Evolutionary conservation across 2,888 invertebrate species (phyloP), one percentile per base, ranked within the genome.

Genomic region (Heliconius ethilla): DNA sequence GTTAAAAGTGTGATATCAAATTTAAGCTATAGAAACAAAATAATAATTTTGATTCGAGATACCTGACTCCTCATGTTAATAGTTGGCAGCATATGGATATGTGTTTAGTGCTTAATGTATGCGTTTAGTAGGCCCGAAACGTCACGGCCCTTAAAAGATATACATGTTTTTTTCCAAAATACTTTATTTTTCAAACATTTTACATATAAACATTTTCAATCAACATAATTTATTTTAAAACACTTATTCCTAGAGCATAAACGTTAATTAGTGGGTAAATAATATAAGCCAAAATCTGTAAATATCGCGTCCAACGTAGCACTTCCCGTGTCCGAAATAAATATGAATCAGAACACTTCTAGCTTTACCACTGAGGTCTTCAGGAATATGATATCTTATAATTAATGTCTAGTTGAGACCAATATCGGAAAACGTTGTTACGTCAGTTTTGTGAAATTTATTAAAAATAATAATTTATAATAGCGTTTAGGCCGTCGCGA

Each of bases 291-390:
- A 63, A 63, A 65, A 13, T 74, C 59, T n/a, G 25, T 29, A 74
- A 63, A 74, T 45, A 72, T 72, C 51, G 22, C 70, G 33, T 55
- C 72, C 59, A 51, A 74, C 29, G 74, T 45, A 74, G 33, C 33
- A 65, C 74, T 74, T 74, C 74, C 74, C 74, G 74, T 65, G 74
- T 65, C 65, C 65, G 65, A 74, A 74, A 74, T 74, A 74, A 74
- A 74, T 74, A 65, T 74, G 74, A 74, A 74, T 74, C 63, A 74
- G 65, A 63, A 27, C 63, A 63, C 45, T 74, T 67, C 73, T 74
- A 74, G 45, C 45, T 40, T 74, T 77, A 33, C 77, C 25, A 62
- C 67, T 40, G 73, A 73, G 73, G 73, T 77, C 65, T 77, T 77
- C 40, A 74, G 66, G 59, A 77, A 77, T 74, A 22, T 45, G 73